phyloP scores from a whole-genome alignment of 2,888 invertebrate species.

The Aporophyla lueneburgensis region DNA sequence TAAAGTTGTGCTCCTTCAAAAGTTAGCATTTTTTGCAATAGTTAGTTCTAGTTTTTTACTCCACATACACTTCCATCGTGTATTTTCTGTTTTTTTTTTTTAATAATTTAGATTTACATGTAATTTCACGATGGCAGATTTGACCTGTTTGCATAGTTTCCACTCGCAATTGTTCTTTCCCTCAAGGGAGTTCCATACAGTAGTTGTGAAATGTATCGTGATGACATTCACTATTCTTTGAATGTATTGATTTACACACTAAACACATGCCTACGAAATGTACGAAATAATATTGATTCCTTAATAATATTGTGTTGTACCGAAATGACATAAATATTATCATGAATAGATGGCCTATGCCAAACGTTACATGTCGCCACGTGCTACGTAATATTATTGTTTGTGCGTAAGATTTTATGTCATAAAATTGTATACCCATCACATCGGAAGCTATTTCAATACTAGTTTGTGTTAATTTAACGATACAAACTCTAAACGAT shows the following conservation, averaged over 20 bases:
- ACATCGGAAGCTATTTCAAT: conserved; percentile 14
- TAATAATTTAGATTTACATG: background rate
- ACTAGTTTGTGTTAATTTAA: background rate
- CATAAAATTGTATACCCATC: background rate
- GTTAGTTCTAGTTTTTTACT: no score
- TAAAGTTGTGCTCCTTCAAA: no score
- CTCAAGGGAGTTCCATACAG: conserved; percentile 10
- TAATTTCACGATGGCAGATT: background rate
- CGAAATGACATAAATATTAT: background rate
- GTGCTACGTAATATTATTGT: background rate
- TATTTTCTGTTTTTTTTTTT: background rate
- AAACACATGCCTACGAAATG: background rate
- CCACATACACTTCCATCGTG: background rate
- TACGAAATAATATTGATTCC: no score
- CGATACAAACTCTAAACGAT: no score
- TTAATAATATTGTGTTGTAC: no score
- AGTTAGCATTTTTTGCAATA: no score
- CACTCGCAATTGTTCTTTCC: background rate
- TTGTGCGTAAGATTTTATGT: background rate
- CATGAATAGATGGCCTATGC: background rate
- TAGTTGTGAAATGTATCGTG: background rate
- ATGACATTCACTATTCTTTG: background rate
- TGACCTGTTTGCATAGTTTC: conserved; percentile 3
- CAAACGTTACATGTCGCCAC: background rate
- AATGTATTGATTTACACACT: background rate